These are phyloP conservation scores for Aproaerema taeniolella DNA, from an alignment of 2,888 invertebrate species.

Conservation along the genomic window DNA sequence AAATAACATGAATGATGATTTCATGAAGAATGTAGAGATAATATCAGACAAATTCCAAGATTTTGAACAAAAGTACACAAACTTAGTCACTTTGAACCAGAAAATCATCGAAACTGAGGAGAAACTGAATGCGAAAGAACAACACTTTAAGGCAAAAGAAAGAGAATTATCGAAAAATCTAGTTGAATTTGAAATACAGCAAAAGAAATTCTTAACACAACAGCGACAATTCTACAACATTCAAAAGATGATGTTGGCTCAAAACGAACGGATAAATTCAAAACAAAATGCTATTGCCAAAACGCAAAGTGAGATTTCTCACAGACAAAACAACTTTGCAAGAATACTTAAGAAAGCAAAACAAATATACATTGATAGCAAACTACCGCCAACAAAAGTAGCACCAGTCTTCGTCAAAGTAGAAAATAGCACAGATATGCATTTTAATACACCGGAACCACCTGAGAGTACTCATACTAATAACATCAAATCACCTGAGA, in stretches of 20 bases:
- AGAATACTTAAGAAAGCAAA: constrained; percentile 58
- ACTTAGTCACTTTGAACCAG: constrained; percentile 40
- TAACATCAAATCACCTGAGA: constrained; percentile 25
- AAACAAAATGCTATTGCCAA: constrained; percentile 58
- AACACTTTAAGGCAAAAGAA: constrained; percentile 41
- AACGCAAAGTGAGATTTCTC: constrained; percentile 58
- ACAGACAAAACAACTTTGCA: constrained; percentile 58
- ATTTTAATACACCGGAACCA: not conserved
- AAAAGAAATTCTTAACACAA: constrained; percentile 55
- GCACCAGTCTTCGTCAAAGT: not conserved
- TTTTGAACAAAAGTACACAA: constrained; percentile 48
- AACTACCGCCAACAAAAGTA: constrained; percentile 16
- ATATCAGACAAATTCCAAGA: constrained; percentile 44
- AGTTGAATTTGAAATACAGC: constrained; percentile 55
- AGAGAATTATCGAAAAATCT: constrained; percentile 43
- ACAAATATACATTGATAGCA: constrained; percentile 39
- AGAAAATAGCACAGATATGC: not conserved
- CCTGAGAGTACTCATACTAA: constrained; percentile 19
- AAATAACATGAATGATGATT: constrained; percentile 38
- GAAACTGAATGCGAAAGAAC: constrained; percentile 36
- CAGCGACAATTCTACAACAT: constrained; percentile 59
- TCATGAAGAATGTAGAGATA: constrained; percentile 34
- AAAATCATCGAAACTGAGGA: constrained; percentile 40
- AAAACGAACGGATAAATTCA: constrained; percentile 58
- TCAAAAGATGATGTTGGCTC: constrained; percentile 55